phyloP scores from a whole-genome alignment of 2,797 vertebrate genomes.

The Scleropages formosus region DNA sequence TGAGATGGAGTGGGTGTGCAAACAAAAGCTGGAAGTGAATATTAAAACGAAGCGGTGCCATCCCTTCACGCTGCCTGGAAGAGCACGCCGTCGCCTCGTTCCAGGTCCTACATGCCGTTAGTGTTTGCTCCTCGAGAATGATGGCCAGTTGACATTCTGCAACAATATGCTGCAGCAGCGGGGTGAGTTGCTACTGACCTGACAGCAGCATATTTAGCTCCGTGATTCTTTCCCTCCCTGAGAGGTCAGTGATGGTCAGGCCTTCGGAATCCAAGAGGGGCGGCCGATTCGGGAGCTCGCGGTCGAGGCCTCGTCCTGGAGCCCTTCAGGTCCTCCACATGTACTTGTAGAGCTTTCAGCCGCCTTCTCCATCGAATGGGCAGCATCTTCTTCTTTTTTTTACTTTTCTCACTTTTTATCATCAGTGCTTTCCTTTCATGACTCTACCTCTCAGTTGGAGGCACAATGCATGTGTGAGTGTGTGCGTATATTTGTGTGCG shows the following conservation, averaged over 20 bases:
- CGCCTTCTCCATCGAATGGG: background rate
- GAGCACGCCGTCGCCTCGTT: background rate
- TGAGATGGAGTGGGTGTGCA: no score
- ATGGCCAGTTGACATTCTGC: no score
- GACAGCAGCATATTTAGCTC: no score
- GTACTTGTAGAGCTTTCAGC: no score
- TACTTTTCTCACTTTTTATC: background rate
- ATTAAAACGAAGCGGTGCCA: background rate
- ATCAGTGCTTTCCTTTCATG: background rate
- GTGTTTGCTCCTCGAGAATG: background rate
- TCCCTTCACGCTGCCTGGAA: background rate
- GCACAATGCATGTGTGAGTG: background rate
- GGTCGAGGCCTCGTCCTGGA: background rate
- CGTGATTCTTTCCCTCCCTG: background rate
- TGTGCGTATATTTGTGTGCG: conserved; percentile 25
- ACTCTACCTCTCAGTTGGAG: background rate
- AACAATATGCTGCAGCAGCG: no score
- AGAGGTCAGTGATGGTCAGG: background rate
- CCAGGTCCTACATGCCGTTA: background rate
- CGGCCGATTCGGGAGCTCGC: no score
- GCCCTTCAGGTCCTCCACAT: background rate
- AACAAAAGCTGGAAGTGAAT: background rate
- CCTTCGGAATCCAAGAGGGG: background rate
- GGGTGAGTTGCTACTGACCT: no score
- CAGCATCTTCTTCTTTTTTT: background rate